Evolutionary conservation across 1,140 invertebrate genomes (phyloP).

Genomic region (Leptonema lineaticorne): DNA sequence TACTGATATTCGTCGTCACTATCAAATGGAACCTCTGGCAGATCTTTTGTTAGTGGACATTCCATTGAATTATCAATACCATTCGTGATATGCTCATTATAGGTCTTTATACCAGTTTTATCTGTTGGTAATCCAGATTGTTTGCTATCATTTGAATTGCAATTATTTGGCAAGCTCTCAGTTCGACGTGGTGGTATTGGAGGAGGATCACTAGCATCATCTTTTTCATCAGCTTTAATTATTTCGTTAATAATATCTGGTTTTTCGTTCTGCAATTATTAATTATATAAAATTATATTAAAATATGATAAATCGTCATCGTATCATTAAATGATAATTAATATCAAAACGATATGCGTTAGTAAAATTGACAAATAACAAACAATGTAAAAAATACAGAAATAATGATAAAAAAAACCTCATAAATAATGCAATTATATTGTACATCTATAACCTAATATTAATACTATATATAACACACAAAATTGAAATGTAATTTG

Average conservation of each 20-base stretch:
- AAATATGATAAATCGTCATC: neutral
- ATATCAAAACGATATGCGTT: too few relatives aligned
- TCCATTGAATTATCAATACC: slow-evolving; percentile 22
- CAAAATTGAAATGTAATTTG: too few relatives aligned
- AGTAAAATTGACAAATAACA: too few relatives aligned
- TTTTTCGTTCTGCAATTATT: slow-evolving; percentile 44
- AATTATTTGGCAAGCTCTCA: slow-evolving; percentile 54
- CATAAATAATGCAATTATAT: too few relatives aligned
- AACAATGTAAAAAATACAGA: too few relatives aligned
- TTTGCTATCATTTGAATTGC: slow-evolving; percentile 44
- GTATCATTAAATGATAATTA: too few relatives aligned
- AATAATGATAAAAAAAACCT: too few relatives aligned
- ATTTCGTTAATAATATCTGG: slow-evolving; percentile 40
- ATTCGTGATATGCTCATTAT: slow-evolving; percentile 37
- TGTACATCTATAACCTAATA: too few relatives aligned
- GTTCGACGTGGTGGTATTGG: slow-evolving; percentile 62
- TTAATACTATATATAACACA: too few relatives aligned
- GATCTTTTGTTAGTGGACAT: slow-evolving; percentile 31
- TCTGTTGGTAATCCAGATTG: slow-evolving; percentile 11
- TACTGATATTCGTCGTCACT: slow-evolving; percentile 22
- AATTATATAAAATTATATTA: neutral
- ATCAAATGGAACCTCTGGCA: slow-evolving; percentile 33
- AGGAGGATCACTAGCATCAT: slow-evolving; percentile 55
- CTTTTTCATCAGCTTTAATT: slow-evolving; percentile 27
- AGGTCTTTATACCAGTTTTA: slow-evolving; percentile 42